A percentile compares a stretch with the other conserved stretches of the same genome.
These are phyloP conservation scores for Halichondria panicea DNA, from an alignment of 37 sponge, comb jelly and placozoan species.

Conservation along the genomic window DNA sequence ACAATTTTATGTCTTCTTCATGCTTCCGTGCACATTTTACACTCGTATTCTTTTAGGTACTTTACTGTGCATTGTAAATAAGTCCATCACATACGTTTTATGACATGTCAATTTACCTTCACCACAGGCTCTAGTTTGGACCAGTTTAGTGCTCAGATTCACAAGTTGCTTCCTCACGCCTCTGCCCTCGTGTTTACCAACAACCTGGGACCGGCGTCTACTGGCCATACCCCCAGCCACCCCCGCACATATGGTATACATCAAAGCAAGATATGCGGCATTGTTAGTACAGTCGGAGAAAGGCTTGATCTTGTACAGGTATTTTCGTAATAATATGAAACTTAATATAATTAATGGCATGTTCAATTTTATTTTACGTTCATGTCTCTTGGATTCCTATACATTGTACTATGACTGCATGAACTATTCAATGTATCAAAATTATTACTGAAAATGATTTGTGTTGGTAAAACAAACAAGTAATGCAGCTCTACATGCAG, in stretches of 20 bases:
- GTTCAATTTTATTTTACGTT: too few relatives aligned
- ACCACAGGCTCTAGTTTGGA: conserved; percentile 42
- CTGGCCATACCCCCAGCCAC: too few relatives aligned
- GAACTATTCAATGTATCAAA: too few relatives aligned
- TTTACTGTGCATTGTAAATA: neutral
- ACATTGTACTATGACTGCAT: too few relatives aligned
- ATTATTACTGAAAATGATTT: too few relatives aligned
- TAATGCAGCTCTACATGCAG: neutral
- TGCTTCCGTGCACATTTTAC: neutral
- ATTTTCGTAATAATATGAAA: too few relatives aligned
- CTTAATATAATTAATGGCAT: too few relatives aligned
- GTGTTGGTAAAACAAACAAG: too few relatives aligned
- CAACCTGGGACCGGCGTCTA: too few relatives aligned
- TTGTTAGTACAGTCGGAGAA: conserved; percentile 46
- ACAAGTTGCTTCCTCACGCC: conserved; percentile 43
- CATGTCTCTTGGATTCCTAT: too few relatives aligned
- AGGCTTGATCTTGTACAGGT: conserved; percentile 45
- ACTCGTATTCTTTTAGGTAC: neutral
- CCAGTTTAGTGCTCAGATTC: conserved; percentile 23
- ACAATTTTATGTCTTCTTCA: neutral
- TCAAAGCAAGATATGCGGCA: conserved; percentile 17
- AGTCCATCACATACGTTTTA: neutral
- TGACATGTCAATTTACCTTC: neutral
- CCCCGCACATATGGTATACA: too few relatives aligned
- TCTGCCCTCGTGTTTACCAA: conserved; percentile 29